Conservation (phyloP, 2,888 invertebrate species). For the Eupithecia exiguata region DNA sequence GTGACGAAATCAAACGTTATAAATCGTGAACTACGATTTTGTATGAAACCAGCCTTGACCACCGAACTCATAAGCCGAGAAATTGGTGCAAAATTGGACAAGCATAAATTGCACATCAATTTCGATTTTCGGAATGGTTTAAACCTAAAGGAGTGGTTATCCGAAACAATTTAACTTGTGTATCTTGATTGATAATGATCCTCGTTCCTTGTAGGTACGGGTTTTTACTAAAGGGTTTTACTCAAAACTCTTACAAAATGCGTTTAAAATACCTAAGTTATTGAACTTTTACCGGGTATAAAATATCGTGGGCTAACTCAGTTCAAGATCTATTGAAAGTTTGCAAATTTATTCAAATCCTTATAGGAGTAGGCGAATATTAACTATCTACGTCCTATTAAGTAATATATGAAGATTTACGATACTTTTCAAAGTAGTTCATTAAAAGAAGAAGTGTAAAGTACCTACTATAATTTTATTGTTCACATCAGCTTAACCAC, state of each 20-base stretch:
- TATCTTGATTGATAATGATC: constrained; percentile 43
- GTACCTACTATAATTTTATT: too few relatives aligned
- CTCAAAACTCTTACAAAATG: neutral
- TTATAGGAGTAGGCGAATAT: neutral
- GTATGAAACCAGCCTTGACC: constrained; percentile 3
- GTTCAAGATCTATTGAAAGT: neutral
- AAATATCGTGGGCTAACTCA: neutral
- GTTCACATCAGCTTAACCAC: too few relatives aligned
- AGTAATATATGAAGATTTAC: too few relatives aligned
- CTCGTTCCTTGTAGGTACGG: constrained; percentile 1
- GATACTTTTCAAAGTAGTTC: too few relatives aligned
- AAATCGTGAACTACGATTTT: neutral
- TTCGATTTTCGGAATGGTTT: constrained; percentile 43
- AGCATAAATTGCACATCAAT: constrained; percentile 70
- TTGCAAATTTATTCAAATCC: neutral
- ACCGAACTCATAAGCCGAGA: constrained; percentile 53
- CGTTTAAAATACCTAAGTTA: neutral
- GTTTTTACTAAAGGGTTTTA: neutral
- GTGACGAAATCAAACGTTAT: neutral
- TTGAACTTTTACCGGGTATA: neutral
- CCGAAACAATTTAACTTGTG: constrained; percentile 39
- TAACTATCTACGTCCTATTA: neutral
- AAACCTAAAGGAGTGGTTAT: constrained; percentile 32
- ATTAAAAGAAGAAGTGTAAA: too few relatives aligned
- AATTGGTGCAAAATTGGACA: constrained; percentile 78